Evolutionary conservation across 2,113 vertebrate genomes (phyloP), one percentile per base, ranked within the genome.

Genomic region (Oryzias woworae): DNA sequence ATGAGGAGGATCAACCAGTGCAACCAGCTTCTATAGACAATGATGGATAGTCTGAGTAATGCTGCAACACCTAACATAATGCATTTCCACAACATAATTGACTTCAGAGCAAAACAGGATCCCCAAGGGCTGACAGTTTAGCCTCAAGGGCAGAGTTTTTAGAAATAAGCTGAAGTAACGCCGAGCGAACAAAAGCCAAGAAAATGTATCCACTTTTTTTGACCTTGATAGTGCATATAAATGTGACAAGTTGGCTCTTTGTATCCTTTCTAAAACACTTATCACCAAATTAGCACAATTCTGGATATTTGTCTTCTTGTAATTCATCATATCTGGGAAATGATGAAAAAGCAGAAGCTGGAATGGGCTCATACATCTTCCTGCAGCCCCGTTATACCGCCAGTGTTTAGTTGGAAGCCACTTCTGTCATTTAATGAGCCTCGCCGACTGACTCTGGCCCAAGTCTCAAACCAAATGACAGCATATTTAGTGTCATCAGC

Each of bases 41-140:
- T 86, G 84, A 90, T 78, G 73, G 88, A 90, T 90, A 63, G 78
- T 80, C 78, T 52, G 41, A 80, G 76, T 70, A 64, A 81, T 59
- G 69, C 62, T 74, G 36, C 36, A 36, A 36, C 36, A 62, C 74
- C 84, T 59, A 83, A 81, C 66, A 55, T 86, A 85, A 87, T 89
- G 85, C 80, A 91, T 89, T 85, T 87, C 71, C 6, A 54, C 67
- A 62, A 78, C 76, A 77, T 89, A 89, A 91, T 91, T 86, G 82
- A 85, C 85, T 90, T 85, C 71, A 82, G 81, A 53, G 81, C 66
- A 71, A 77, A 59, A 85, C 71, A 81, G 72, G 72, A 74, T 79
- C 74, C 75, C 67, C 48, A 68, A 77, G 67, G 81, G 69, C 80
- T 56, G 77, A 67, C 50, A 53, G 71, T 86, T 78, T 81, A 77